A percentile compares a stretch with the other conserved stretches of the same genome.
These are phyloP conservation scores for Thaumatotibia leucotreta DNA, from an alignment of 1,140 invertebrate species.

Conservation along the genomic window DNA sequence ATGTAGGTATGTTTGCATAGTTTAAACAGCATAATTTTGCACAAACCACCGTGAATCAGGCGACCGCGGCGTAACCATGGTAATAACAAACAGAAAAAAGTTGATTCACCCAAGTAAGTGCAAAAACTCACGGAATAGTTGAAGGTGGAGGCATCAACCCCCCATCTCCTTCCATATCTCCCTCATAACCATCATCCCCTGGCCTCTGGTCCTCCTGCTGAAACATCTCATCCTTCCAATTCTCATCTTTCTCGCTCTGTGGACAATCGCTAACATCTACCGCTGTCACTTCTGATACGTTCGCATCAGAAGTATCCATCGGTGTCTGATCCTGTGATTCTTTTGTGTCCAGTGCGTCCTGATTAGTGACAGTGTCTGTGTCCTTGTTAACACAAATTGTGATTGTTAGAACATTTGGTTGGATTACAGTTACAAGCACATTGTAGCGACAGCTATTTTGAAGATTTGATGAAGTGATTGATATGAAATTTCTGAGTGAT, in stretches of 20 bases:
- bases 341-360: conserved; percentile 25
- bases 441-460: too few relatives aligned
- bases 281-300: not conserved
- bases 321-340: conserved; percentile 48
- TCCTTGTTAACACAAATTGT: conserved; percentile 52
- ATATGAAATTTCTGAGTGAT: too few relatives aligned
- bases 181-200: conserved; percentile 73
- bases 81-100: too few relatives aligned
- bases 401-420: too few relatives aligned
- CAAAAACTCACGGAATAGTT: conserved; percentile 60
- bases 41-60: too few relatives aligned
- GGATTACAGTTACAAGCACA: too few relatives aligned
- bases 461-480: too few relatives aligned
- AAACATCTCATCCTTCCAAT: conserved; percentile 35
- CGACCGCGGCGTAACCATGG: too few relatives aligned
- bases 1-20: too few relatives aligned
- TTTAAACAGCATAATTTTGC: too few relatives aligned
- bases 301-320: conserved; percentile 22
- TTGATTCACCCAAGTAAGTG: too few relatives aligned
- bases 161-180: conserved; percentile 80
- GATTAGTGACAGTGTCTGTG: conserved; percentile 36
- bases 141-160: conserved; percentile 86
- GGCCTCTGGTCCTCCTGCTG: conserved; percentile 29
- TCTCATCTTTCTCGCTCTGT: conserved; percentile 38
- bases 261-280: conserved; percentile 37